Evolutionary conservation across 1,140 invertebrate species (phyloP).

Genomic region (Lordiphosa collinella): DNA sequence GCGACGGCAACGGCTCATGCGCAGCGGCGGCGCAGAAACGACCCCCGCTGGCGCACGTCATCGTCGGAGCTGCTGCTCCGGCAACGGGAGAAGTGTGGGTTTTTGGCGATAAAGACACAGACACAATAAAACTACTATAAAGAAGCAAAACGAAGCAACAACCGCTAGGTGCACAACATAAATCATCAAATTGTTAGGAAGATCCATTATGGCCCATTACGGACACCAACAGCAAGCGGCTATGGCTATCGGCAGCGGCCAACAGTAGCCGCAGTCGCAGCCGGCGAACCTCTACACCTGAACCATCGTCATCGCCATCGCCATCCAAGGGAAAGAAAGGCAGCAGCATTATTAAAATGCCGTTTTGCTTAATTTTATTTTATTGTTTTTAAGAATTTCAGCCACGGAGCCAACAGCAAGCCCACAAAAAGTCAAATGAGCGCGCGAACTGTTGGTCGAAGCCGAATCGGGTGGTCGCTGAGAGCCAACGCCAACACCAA

Average conservation of each 20-base stretch:
- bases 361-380: conserved; percentile 79
- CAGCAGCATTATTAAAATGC: conserved; percentile 74
- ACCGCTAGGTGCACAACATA: conserved; percentile 74
- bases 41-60: conserved; percentile 22
- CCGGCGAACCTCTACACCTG: conserved; percentile 11
- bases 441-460: conserved; percentile 29
- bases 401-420: conserved; percentile 50
- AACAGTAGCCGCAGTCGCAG: conserved; percentile 15
- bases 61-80: conserved; percentile 6
- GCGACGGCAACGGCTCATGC: conserved; percentile 54
- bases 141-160: conserved; percentile 55
- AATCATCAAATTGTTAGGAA: conserved; percentile 79
- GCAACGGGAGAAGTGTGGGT: conserved; percentile 40
- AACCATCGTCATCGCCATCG: conserved; percentile 4
- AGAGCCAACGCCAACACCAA: conserved; percentile 20
- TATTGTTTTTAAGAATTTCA: conserved; percentile 71
- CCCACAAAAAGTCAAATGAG: conserved; percentile 46
- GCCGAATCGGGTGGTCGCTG: conserved; percentile 57
- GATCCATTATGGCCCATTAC: conserved; percentile 78
- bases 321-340: conserved; percentile 14
- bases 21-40: conserved; percentile 25
- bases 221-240: conserved; percentile 44
- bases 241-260: conserved; percentile 16
- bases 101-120: conserved; percentile 59
- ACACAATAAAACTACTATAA: conserved; percentile 66